Conservation (phyloP, 2,797 vertebrate genomes). For the Karalla daura region DNA sequence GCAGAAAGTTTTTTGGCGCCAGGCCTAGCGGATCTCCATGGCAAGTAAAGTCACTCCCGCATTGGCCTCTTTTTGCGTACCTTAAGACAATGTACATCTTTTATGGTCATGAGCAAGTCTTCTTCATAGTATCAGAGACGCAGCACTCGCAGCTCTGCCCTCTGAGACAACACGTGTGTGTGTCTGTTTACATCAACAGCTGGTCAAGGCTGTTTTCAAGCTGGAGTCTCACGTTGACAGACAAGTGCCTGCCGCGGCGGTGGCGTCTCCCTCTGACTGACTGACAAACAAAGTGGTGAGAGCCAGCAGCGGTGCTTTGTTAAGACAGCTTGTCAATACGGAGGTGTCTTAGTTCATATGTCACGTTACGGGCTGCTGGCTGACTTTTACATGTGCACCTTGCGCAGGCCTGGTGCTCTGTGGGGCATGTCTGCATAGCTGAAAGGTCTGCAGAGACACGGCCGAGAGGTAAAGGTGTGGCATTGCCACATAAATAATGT, state of each 20-base stretch:
- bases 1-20: too few relatives aligned
- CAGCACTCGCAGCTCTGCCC: not conserved
- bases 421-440: not conserved
- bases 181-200: conserved; percentile 37
- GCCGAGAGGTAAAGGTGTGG: conserved; percentile 1
- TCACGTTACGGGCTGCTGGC: conserved; percentile 33
- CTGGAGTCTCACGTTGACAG: conserved; percentile 49
- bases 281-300: conserved; percentile 65
- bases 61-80: too few relatives aligned
- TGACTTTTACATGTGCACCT: conserved; percentile 13
- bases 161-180: conserved; percentile 5
- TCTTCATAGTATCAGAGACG: conserved; percentile 15
- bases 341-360: conserved; percentile 57
- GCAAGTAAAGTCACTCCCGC: too few relatives aligned
- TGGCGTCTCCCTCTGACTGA: conserved; percentile 63
- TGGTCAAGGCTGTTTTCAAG: conserved; percentile 33
- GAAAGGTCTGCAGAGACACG: not conserved
- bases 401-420: not conserved
- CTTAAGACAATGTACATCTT: too few relatives aligned
- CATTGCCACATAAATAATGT: too few relatives aligned
- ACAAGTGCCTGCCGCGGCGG: conserved; percentile 35
- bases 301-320: conserved; percentile 43
- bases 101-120: too few relatives aligned
- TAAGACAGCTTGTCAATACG: conserved; percentile 66
- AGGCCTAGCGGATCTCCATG: too few relatives aligned